These are phyloP conservation scores for Neotoma lepida DNA, from an alignment of 2,113 vertebrate genomes.

Conservation along the genomic window DNA sequence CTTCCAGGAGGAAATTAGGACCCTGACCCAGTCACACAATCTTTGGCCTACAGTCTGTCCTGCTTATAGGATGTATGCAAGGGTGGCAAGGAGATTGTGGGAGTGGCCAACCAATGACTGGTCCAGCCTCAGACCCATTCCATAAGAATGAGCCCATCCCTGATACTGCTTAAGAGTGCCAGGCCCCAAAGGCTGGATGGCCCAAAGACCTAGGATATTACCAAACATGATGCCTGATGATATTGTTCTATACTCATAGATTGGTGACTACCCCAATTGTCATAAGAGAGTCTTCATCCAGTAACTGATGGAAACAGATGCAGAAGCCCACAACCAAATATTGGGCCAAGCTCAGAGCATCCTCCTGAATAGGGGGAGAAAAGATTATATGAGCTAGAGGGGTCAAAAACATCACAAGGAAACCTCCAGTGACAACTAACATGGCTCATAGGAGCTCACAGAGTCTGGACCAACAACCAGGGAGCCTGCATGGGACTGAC, in stretches of 20 bases:
- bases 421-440: neutral
- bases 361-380: neutral
- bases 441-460: neutral
- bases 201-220: neutral
- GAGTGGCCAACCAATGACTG: neutral
- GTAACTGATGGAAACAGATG: neutral
- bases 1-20: neutral
- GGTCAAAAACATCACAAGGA: neutral
- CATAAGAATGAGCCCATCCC: neutral
- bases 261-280: neutral
- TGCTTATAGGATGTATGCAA: neutral
- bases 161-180: neutral
- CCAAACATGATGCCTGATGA: neutral
- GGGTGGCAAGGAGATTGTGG: neutral
- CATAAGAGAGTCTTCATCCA: neutral
- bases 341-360: neutral
- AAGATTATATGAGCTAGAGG: neutral
- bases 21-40: neutral
- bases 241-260: neutral
- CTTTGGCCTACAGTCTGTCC: neutral
- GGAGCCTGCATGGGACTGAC: neutral
- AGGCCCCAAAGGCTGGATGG: neutral
- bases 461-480: neutral
- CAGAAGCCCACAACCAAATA: neutral
- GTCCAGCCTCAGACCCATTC: neutral